Conservation (phyloP, 2,888 invertebrate species). For the Magallana nippona region DNA sequence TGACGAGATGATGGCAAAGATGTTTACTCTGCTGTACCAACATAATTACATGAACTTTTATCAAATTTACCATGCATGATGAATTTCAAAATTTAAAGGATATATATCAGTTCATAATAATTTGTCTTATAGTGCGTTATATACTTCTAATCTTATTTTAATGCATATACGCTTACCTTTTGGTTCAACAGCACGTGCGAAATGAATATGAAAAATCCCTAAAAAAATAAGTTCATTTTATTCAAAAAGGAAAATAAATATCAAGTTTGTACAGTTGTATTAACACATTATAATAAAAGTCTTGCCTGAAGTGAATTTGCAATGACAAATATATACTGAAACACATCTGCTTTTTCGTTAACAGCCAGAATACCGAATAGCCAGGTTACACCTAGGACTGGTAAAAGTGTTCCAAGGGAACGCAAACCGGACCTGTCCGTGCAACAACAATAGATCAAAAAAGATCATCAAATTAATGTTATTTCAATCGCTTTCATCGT, state of each 20-base stretch:
- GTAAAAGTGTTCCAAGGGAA: constrained; percentile 10
- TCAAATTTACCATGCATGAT: too few species aligned
- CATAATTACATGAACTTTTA: too few species aligned
- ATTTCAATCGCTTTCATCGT: not conserved
- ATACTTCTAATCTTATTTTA: too few species aligned
- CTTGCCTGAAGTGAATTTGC: constrained; percentile 1
- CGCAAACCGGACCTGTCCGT: not conserved
- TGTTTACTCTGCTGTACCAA: too few species aligned
- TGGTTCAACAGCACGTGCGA: constrained; percentile 10
- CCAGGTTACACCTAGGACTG: not conserved
- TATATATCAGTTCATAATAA: too few species aligned
- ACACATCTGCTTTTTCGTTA: not conserved
- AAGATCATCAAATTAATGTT: not conserved
- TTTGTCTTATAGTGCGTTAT: too few species aligned
- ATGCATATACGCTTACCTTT: not conserved
- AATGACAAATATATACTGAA: not conserved
- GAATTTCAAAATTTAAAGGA: too few species aligned
- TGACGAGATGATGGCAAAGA: too few species aligned
- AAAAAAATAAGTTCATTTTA: not conserved
- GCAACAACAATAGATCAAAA: not conserved
- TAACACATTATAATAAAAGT: not conserved
- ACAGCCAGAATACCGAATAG: not conserved
- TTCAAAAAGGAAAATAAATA: not conserved
- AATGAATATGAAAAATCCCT: not conserved
- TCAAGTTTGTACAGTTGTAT: not conserved